Evolutionary conservation across 1,140 invertebrate genomes (phyloP), one percentile per base, ranked within the genome.

Genomic region (Apis dorsata): DNA sequence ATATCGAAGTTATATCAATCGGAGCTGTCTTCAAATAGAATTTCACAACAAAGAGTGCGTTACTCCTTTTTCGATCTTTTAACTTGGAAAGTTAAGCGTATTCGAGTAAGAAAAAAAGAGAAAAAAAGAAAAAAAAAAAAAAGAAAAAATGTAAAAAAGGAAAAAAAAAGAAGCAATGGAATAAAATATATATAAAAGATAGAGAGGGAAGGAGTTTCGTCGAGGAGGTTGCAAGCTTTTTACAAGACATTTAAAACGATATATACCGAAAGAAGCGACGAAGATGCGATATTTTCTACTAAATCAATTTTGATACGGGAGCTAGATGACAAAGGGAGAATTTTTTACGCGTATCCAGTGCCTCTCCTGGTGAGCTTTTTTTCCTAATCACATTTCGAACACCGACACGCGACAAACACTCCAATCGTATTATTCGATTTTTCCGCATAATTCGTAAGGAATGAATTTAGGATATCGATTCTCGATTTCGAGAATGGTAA

Each of bases 221-320:
- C 60, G 80, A 62, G 80, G 34, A 34, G 34, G 2, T 77, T 57
- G 57, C 12, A 24, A 24, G 28, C 17, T 53, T 81, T 69, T 70
- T 82, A 70, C 71, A 7, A 44, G 44, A 21, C 15, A 28, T 80
- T 21, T 28, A 53, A 28, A 44, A 12, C 8, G 13, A 21, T 17
- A 21, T 17, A 28, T 49, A 60, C 24, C 21, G 19, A 28, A 24
- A 11, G 65, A 77, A 51, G 49, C 49, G 49, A 77, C 60, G 60
- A 73, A 49, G 53, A 82, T 60, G 13, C 73, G 73, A 86, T 87
- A 87, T 87, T 87, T 87, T 87, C 24, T 87, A 87, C 81, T 74
- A 73, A 60, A 7, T 69, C 24, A 51, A 81, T 87, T 87, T 87
- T 87, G 77, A 87, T 86, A 76, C 24, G 55, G 65, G 21, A 51